Evolutionary conservation across 2,888 invertebrate species (phyloP).

Genomic region (Sinohyriopsis cumingii): DNA sequence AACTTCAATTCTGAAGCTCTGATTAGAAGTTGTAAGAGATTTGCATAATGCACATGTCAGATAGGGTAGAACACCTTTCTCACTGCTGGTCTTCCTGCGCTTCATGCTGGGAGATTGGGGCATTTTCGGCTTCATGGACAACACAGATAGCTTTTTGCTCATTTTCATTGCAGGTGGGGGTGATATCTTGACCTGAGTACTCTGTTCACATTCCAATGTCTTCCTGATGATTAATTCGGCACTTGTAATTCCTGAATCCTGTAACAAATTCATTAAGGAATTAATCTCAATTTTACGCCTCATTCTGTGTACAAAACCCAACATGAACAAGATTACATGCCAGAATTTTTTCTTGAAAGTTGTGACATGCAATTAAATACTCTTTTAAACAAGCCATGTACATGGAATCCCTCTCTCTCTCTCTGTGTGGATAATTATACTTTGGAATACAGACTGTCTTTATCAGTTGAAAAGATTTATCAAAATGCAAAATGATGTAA

Average conservation of each 20-base stretch:
- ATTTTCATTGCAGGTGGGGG: constrained; percentile 67
- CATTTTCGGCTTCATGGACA: constrained; percentile 76
- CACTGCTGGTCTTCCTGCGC: constrained; percentile 66
- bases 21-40: too few species aligned
- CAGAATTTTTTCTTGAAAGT: too few species aligned
- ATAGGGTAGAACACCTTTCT: constrained; percentile 35
- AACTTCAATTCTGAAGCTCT: too few species aligned
- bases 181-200: constrained; percentile 42
- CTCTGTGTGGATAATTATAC: too few species aligned
- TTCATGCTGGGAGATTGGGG: constrained; percentile 83
- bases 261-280: constrained; percentile 7
- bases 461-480: too few species aligned
- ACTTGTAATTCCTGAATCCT: constrained; percentile 54
- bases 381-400: too few species aligned
- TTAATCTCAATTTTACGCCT: neutral
- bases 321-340: neutral
- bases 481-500: too few species aligned
- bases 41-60: too few species aligned
- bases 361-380: too few species aligned
- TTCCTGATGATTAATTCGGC: constrained; percentile 57
- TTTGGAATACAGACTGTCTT: too few species aligned
- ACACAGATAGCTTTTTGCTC: constrained; percentile 71
- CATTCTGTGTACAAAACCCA: constrained; percentile 4
- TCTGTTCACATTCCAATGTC: constrained; percentile 42
- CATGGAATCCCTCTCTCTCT: too few species aligned